Conservation (phyloP, 2,113 vertebrate genomes). For the Ammodytes dubius region DNA sequence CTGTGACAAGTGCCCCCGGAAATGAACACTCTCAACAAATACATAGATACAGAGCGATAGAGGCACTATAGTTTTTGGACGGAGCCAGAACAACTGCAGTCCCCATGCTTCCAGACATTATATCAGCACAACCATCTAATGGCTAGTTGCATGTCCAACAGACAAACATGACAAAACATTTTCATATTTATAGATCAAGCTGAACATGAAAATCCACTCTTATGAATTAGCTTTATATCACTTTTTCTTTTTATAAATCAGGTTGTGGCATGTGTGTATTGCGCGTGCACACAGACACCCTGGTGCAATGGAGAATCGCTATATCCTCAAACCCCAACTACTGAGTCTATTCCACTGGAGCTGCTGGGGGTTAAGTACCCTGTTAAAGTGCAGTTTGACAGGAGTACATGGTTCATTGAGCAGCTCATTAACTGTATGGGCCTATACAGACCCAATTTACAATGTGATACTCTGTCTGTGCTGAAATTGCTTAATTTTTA, state of each 20-base stretch:
- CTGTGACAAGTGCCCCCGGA: neutral
- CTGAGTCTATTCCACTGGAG: slow-evolving; percentile 15
- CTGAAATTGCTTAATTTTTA: neutral
- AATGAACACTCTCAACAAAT: no score
- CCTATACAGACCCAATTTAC: slow-evolving; percentile 4
- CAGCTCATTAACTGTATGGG: slow-evolving; percentile 25
- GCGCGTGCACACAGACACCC: neutral
- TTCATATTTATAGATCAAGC: neutral
- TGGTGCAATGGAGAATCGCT: neutral
- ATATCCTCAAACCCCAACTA: slow-evolving; percentile 20
- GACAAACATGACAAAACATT: neutral
- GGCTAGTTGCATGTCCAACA: no score
- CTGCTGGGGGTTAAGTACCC: slow-evolving; percentile 61
- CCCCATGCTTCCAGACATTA: no score
- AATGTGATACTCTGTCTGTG: neutral
- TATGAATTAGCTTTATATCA: neutral
- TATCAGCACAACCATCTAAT: no score
- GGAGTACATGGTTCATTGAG: slow-evolving; percentile 52
- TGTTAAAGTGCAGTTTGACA: slow-evolving; percentile 52
- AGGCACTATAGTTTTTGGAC: neutral
- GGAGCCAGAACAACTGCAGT: neutral
- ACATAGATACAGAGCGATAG: no score
- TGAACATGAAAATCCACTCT: neutral
- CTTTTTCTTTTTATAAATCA: neutral
- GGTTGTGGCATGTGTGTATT: neutral